phyloP scores from a whole-genome alignment of 2,888 invertebrate species.

The Brenthis ino region DNA sequence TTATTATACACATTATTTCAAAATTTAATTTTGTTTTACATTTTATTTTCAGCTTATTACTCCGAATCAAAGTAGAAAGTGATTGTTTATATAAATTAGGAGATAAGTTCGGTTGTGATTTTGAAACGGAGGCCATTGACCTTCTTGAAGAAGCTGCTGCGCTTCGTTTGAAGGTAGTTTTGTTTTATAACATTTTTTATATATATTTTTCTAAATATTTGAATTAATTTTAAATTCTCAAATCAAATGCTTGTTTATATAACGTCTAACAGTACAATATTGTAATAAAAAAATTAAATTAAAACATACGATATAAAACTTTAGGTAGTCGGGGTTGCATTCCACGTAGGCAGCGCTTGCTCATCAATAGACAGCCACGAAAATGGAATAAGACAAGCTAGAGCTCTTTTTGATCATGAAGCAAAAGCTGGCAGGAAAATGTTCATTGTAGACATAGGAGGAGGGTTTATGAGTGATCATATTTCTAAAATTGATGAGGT shows the following conservation, averaged over 20 bases:
- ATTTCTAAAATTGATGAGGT: constrained; percentile 50
- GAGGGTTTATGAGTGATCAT: constrained; percentile 50
- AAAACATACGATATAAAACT: not conserved
- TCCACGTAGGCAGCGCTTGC: constrained; percentile 53
- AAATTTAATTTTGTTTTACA: not conserved
- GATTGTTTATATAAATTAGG: constrained; percentile 48
- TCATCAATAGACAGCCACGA: constrained; percentile 47
- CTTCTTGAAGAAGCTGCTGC: constrained; percentile 53
- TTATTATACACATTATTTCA: too few species aligned
- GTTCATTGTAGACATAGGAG: constrained; percentile 55
- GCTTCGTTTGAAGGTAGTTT: constrained; percentile 47
- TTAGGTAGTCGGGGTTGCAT: constrained; percentile 55
- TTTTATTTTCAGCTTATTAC: constrained; percentile 36
- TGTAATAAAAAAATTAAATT: too few species aligned
- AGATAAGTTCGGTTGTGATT: constrained; percentile 54
- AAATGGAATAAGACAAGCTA: constrained; percentile 45
- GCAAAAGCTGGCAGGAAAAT: constrained; percentile 48
- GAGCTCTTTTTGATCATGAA: constrained; percentile 52
- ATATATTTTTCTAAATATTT: too few species aligned
- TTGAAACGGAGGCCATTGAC: constrained; percentile 49
- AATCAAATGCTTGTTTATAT: too few species aligned
- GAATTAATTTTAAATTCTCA: too few species aligned
- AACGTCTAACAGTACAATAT: too few species aligned
- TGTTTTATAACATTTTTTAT: not conserved
- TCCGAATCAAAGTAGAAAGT: constrained; percentile 50